Evolutionary conservation across 1,140 invertebrate species (phyloP).

Genomic region (Uloborus diversus): DNA sequence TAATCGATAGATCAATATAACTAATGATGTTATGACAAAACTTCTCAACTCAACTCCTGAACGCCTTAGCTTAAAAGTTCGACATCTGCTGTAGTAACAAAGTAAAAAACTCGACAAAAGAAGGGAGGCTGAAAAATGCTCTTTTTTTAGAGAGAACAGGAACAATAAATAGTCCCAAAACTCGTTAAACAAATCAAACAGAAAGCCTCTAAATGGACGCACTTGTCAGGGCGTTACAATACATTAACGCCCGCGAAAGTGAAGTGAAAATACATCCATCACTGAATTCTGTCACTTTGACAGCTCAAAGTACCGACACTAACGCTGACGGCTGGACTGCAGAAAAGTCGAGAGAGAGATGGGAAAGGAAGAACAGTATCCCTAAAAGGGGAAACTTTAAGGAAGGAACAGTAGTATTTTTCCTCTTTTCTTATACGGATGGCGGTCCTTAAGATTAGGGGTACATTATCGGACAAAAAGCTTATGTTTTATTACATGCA

Average conservation of each 20-base stretch:
- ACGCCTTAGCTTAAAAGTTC: no score
- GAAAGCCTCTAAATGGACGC: background rate
- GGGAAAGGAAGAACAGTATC: no score
- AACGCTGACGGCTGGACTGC: background rate
- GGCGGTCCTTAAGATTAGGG: no score
- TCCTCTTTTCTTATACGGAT: no score
- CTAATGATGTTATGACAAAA: no score
- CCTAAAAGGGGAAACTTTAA: no score
- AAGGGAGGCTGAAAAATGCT: background rate
- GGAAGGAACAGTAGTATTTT: no score
- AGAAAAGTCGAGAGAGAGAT: background rate
- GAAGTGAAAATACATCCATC: constrained; percentile 13
- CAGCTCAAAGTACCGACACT: background rate
- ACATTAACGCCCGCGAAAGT: background rate
- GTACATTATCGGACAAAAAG: no score
- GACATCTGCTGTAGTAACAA: no score
- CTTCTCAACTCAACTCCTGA: no score
- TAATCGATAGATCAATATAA: no score
- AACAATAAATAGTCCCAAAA: background rate
- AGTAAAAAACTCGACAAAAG: background rate
- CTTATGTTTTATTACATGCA: no score
- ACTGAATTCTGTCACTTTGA: background rate
- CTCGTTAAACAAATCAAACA: background rate
- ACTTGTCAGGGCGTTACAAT: background rate
- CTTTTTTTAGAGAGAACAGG: background rate